Conservation (phyloP, 1,140 invertebrate genomes). For the Agrypnia vestita region DNA sequence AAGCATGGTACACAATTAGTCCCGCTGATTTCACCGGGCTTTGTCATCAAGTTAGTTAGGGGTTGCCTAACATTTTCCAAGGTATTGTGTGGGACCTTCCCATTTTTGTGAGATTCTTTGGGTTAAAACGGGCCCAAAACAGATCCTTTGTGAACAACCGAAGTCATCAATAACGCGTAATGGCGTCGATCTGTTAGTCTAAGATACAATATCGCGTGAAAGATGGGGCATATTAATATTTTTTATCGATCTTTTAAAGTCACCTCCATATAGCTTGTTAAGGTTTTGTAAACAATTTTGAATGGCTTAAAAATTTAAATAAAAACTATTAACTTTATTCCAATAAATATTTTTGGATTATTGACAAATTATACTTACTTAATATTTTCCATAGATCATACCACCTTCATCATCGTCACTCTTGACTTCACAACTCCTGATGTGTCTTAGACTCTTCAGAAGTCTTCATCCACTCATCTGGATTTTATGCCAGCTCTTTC, state of each 20-base stretch:
- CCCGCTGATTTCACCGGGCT: conserved; percentile 14
- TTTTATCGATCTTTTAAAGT: conserved; percentile 13
- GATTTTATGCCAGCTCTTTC: too few species aligned
- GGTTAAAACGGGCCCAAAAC: background rate
- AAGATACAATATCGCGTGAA: conserved; percentile 5
- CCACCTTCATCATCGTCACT: too few species aligned
- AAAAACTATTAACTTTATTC: background rate
- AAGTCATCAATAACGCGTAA: conserved; percentile 30
- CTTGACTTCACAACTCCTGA: too few species aligned
- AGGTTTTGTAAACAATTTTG: background rate
- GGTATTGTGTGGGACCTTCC: background rate
- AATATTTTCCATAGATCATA: too few species aligned
- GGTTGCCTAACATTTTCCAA: conserved; percentile 35
- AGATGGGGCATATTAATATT: conserved; percentile 15
- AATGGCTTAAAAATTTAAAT: background rate
- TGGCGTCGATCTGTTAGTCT: conserved; percentile 15
- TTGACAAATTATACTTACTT: too few species aligned
- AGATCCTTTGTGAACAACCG: conserved; percentile 4
- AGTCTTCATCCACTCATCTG: too few species aligned
- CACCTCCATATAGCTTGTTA: background rate
- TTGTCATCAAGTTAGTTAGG: conserved; percentile 30
- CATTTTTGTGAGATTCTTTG: conserved; percentile 14
- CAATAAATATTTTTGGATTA: too few species aligned
- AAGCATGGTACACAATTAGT: conserved; percentile 15
- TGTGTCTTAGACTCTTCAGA: too few species aligned